Conservation (phyloP, 2,113 vertebrate genomes). For the Ancistrus triradiatus region DNA sequence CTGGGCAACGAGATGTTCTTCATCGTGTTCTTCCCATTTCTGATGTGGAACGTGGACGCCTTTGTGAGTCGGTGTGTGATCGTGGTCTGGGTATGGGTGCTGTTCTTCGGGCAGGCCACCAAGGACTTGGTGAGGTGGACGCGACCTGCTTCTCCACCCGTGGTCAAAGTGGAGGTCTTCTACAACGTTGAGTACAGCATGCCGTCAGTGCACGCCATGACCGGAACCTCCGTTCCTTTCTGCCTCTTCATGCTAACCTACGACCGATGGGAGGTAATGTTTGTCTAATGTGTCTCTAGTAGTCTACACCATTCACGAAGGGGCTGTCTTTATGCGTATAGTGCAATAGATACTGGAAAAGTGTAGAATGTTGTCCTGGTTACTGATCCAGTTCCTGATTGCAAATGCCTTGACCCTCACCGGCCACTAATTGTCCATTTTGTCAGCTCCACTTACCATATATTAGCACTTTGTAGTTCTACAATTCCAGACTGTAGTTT, state of each 20-base stretch:
- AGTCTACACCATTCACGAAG: no score
- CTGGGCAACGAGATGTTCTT: slow-evolving; percentile 98
- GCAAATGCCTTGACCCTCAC: no score
- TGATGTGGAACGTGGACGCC: slow-evolving; percentile 92
- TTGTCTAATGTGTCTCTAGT: no score
- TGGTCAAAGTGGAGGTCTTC: slow-evolving; percentile 94
- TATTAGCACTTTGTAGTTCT: no score
- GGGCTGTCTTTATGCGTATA: no score
- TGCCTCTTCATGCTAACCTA: slow-evolving; percentile 85
- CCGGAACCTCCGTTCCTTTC: slow-evolving; percentile 90
- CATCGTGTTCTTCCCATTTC: slow-evolving; percentile 91
- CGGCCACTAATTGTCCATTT: no score
- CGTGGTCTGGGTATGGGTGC: slow-evolving; percentile 92
- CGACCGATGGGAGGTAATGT: slow-evolving; percentile 88
- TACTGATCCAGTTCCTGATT: no score
- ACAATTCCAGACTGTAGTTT: no score
- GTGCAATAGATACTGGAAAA: no score
- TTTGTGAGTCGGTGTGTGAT: slow-evolving; percentile 86
- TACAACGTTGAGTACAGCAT: slow-evolving; percentile 98
- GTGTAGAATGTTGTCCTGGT: no score
- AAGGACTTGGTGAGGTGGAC: slow-evolving; percentile 94
- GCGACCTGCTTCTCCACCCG: slow-evolving; percentile 89
- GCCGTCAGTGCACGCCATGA: slow-evolving; percentile 98
- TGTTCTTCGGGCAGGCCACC: slow-evolving; percentile 95
- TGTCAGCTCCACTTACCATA: no score